Percentiles rank a stretch among this genome's conserved stretches.
Conservation (phyloP, 2,888 invertebrate genomes). For the Acleris emargana region DNA sequence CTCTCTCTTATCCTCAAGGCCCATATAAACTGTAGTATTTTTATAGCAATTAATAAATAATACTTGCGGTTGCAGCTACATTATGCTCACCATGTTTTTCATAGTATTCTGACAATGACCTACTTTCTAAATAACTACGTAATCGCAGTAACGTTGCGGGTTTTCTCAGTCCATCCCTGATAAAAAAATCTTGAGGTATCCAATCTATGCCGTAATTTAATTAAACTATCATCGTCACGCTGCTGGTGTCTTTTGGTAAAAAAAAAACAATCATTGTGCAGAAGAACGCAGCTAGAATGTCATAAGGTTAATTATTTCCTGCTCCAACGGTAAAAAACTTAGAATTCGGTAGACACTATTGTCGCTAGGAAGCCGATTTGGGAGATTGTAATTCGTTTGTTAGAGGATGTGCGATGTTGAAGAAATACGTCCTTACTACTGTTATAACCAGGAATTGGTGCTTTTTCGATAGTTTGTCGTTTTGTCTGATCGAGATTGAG, state of each 20-base stretch:
- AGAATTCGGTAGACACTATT: constrained; percentile 16
- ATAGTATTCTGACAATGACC: constrained; percentile 59
- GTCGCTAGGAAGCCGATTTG: not conserved
- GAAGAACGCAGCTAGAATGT: constrained; percentile 46
- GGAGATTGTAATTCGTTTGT: constrained; percentile 8
- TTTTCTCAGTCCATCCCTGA: constrained; percentile 48
- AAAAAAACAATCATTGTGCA: constrained; percentile 60
- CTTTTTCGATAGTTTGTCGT: too few species aligned
- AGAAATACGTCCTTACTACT: not conserved
- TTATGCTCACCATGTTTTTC: constrained; percentile 11
- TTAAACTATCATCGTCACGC: constrained; percentile 30
- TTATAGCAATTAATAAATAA: not conserved
- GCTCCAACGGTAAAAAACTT: constrained; percentile 44
- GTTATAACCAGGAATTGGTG: too few species aligned
- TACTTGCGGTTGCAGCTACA: constrained; percentile 6
- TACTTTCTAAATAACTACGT: constrained; percentile 55
- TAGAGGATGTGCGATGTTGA: not conserved
- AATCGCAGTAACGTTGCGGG: constrained; percentile 32
- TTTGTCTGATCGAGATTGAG: too few species aligned
- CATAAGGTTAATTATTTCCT: constrained; percentile 54
- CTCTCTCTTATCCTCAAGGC: too few species aligned
- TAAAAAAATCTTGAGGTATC: constrained; percentile 20
- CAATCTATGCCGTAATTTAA: constrained; percentile 21
- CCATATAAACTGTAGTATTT: too few species aligned
- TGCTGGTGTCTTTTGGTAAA: constrained; percentile 12